phyloP scores from a whole-genome alignment of 2,113 vertebrate genomes.

The Aldabrachelys gigantea region DNA sequence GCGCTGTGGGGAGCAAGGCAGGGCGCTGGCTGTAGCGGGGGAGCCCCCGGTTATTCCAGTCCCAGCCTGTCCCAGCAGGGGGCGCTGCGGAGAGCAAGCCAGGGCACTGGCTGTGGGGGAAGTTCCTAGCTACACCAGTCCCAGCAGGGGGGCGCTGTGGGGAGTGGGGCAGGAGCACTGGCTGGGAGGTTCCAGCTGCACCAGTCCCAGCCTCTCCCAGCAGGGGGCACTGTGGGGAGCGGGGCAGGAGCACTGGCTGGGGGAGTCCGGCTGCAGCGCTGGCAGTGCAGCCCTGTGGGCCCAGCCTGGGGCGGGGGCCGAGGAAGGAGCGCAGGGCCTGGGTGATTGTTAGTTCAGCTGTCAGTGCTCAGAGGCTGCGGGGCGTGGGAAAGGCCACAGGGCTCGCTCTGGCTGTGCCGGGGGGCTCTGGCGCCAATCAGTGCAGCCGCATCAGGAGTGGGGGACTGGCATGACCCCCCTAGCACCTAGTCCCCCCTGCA shows the following conservation, averaged over 20 bases:
- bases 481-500: too few relatives aligned
- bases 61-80: too few relatives aligned
- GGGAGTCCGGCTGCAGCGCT: neutral
- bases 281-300: neutral
- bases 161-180: too few relatives aligned
- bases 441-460: neutral
- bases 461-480: neutral
- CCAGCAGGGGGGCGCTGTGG: too few relatives aligned
- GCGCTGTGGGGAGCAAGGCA: neutral
- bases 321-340: too few relatives aligned
- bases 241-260: neutral
- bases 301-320: neutral
- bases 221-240: too few relatives aligned
- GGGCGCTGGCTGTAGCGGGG: neutral
- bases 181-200: too few relatives aligned
- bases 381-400: neutral
- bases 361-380: neutral
- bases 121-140: too few relatives aligned
- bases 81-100: too few relatives aligned
- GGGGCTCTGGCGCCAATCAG: neutral
- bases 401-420: neutral
- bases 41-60: too few relatives aligned
- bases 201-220: too few relatives aligned
- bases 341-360: neutral
- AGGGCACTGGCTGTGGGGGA: too few relatives aligned